These are phyloP conservation scores for Ophioninae sp. DNA, from an alignment of 2,888 invertebrate genomes.

Conservation along the genomic window DNA sequence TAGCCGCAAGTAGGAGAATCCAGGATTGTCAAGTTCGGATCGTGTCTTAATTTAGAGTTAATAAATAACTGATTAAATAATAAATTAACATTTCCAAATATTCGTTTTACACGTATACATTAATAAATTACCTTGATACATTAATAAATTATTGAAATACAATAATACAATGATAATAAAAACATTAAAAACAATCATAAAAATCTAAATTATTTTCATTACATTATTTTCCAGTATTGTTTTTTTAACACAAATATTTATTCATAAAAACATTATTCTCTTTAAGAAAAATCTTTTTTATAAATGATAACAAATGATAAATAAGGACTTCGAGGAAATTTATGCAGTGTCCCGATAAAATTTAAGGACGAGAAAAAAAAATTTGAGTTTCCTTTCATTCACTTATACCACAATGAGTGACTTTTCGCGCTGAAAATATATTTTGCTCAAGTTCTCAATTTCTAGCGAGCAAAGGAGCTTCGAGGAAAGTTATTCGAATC, in stretches of 20 bases:
- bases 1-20: background rate
- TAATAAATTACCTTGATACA: too few species aligned
- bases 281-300: background rate
- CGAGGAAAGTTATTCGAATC: slow-evolving; percentile 34
- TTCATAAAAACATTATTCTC: too few species aligned
- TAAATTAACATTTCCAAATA: too few species aligned
- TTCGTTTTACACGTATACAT: too few species aligned
- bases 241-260: too few species aligned
- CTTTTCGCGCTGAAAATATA: background rate
- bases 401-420: background rate
- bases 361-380: background rate
- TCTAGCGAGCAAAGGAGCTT: background rate
- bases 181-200: too few species aligned
- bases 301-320: background rate
- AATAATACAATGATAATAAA: too few species aligned
- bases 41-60: too few species aligned
- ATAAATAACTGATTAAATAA: too few species aligned
- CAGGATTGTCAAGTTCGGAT: background rate
- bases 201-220: too few species aligned
- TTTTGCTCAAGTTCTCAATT: background rate
- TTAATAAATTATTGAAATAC: too few species aligned
- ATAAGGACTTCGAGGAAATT: background rate
- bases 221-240: too few species aligned
- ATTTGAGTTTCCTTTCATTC: background rate
- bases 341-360: background rate